Evolutionary conservation across 2,888 invertebrate genomes (phyloP).

Genomic region (Hetaerina titia): DNA sequence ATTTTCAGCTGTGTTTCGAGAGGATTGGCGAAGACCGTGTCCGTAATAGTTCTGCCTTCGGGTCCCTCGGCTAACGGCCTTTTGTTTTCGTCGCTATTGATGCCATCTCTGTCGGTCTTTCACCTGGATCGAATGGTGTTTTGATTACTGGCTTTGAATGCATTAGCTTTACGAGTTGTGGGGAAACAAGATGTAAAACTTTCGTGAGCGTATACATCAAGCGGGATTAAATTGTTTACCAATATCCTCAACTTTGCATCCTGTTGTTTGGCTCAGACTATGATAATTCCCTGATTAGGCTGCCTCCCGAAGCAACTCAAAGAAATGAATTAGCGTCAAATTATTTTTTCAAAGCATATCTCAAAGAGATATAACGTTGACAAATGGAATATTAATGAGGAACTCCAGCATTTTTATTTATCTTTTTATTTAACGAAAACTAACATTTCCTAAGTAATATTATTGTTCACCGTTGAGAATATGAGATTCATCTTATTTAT

Average conservation of each 20-base stretch:
- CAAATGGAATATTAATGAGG: background rate
- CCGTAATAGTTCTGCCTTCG: background rate
- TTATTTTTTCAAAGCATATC: background rate
- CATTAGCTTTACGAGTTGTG: background rate
- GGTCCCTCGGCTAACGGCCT: background rate
- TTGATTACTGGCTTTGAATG: background rate
- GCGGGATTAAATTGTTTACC: background rate
- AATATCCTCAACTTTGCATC: background rate
- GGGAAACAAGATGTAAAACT: background rate
- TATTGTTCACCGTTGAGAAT: too few species aligned
- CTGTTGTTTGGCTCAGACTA: background rate
- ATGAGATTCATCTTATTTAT: too few species aligned
- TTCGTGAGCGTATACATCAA: background rate
- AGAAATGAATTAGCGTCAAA: too few species aligned
- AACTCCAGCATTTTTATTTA: too few species aligned
- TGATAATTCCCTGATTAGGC: background rate
- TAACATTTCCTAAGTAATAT: too few species aligned
- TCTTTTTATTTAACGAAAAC: too few species aligned
- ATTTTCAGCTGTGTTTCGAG: background rate
- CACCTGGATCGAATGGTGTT: background rate
- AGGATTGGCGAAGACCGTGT: background rate
- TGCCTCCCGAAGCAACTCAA: background rate
- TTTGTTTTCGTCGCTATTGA: background rate
- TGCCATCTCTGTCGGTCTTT: background rate
- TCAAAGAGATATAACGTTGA: background rate